phyloP scores from a whole-genome alignment of 1,140 invertebrate genomes.

The Phymorhynchus buccinoides region DNA sequence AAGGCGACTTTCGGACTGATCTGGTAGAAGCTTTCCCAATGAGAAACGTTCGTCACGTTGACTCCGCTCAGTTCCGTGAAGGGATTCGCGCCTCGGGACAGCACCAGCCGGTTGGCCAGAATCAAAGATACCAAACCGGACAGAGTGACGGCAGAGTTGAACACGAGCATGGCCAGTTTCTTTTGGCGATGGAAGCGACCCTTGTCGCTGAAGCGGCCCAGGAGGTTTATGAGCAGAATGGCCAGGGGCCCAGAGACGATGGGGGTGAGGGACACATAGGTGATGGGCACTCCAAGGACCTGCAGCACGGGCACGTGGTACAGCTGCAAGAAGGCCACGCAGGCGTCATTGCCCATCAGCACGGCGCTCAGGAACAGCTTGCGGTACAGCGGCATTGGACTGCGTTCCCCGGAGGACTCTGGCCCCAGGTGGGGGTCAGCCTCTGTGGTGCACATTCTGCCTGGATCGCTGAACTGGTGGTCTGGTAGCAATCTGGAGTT shows the following conservation, averaged over 20 bases:
- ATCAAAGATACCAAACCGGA: neutral
- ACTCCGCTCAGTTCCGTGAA: neutral
- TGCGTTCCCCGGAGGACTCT: neutral
- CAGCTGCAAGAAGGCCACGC: conserved; percentile 1
- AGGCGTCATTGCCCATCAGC: neutral
- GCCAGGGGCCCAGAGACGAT: neutral
- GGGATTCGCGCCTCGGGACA: neutral
- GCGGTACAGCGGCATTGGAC: neutral
- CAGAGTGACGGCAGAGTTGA: neutral
- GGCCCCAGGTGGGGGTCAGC: no score
- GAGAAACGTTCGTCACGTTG: neutral
- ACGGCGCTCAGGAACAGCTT: neutral
- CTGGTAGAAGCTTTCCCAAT: neutral
- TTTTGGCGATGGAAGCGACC: neutral
- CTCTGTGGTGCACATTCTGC: no score
- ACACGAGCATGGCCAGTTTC: neutral
- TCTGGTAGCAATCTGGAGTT: no score
- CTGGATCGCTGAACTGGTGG: no score
- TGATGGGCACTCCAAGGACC: neutral
- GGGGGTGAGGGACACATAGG: neutral
- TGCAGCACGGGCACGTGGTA: conserved; percentile 8
- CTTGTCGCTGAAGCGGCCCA: conserved; percentile 4
- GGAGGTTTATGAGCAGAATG: neutral
- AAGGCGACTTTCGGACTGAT: no score
- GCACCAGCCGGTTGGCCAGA: neutral